Evolutionary conservation across 2,888 invertebrate species (phyloP), one percentile per base, ranked within the genome.

Genomic region (Luffia ferchaultella): DNA sequence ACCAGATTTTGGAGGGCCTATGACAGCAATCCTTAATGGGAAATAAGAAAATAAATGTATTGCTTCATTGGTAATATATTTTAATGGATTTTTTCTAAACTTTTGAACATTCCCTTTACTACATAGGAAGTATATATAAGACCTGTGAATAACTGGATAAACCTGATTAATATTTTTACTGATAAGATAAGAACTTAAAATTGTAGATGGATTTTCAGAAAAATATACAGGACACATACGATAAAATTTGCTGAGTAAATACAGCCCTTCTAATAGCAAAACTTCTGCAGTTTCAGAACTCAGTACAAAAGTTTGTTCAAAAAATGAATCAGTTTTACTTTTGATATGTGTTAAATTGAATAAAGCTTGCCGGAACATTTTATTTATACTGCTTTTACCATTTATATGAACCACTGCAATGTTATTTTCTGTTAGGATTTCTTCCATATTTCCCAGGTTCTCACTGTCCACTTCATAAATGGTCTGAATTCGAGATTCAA

Each of bases 211-310:
- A 53, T 85, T 73, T 58, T 86, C 77, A 60, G 64, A 77, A 47
- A 88, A 70, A 59, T 87, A 85, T 0, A 91, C 89, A 0, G 91
- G 91, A 63, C 90, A 90, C 60, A 86, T 80, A 50, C 85, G 79
- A 18, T 87, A 85, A 65, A 89, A 90, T 57, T 85, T 85, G 62
- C 90, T 90, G 17, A 87, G 63, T 54, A 89, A 86, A 62, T 73
- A 88, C 64, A 87, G 87, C 2, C 90, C 90, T 54, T 72, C 72
- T 1, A 71, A 62, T 41, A 90, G 60, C 44, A 90, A 67, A 49
- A 72, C 70, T 59, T 90, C 87, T 2, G 89, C 89, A 16, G 83
- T 70, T 55, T 87, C 85, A 15, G 69, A 55, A 49, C 76, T 73
- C 1, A 89, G 63, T 20, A 85, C 70, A 60, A 82, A 85, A 2